Conservation (phyloP, 2,113 vertebrate genomes). For the Mirza zaza region DNA sequence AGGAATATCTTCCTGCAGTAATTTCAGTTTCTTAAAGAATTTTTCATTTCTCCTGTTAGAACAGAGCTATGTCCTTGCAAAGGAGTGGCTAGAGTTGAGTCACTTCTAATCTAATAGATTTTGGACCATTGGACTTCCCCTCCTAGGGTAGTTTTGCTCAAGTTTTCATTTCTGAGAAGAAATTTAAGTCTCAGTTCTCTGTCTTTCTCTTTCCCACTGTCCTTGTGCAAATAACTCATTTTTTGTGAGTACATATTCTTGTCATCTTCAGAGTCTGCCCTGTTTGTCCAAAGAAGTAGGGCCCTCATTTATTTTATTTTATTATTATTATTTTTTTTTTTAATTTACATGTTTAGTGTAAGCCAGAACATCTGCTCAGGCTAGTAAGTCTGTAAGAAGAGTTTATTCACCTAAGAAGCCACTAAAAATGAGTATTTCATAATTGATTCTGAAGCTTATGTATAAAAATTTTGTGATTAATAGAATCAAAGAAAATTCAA, state of each 20-base stretch:
- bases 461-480: not conserved
- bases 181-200: not conserved
- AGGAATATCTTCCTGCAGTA: not conserved
- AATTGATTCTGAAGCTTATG: not conserved
- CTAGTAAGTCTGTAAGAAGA: not conserved
- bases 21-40: not conserved
- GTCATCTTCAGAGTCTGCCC: not conserved
- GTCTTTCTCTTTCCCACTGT: not conserved
- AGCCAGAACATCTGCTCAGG: not conserved
- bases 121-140: not conserved
- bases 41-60: not conserved
- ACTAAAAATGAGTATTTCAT: not conserved
- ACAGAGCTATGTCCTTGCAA: not conserved
- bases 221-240: not conserved
- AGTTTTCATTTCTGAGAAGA: slow-evolving; percentile 5
- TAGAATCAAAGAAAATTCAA: not conserved
- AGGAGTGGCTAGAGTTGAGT: not conserved
- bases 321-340: not conserved
- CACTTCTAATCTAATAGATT: not conserved
- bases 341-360: not conserved
- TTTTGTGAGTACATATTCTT: not conserved
- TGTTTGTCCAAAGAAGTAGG: not conserved
- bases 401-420: not conserved
- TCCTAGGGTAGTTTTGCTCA: not conserved
- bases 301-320: not conserved